Evolutionary conservation across 2,113 vertebrate species (phyloP).

Genomic region (Mirza zaza): DNA sequence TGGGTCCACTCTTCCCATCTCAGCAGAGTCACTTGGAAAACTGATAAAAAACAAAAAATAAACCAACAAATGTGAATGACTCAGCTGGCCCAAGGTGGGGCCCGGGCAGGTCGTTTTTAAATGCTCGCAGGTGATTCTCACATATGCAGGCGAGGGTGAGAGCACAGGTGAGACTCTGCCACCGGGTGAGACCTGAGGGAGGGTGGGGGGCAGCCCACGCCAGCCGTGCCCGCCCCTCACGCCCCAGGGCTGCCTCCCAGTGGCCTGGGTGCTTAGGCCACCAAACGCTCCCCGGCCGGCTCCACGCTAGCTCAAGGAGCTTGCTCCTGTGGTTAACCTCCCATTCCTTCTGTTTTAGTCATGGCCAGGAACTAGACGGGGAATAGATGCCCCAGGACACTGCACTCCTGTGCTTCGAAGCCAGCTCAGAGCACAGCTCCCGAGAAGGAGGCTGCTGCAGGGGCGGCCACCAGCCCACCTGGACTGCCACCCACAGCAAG

Average conservation of each 20-base stretch:
- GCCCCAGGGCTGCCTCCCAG: rapidly evolving
- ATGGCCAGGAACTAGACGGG: rapidly evolving
- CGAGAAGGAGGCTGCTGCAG: neutral
- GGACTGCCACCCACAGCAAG: no score
- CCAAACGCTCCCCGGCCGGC: neutral
- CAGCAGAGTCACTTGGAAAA: neutral
- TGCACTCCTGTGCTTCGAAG: neutral
- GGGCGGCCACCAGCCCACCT: no score
- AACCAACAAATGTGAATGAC: neutral
- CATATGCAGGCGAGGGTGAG: neutral
- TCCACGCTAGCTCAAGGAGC: neutral
- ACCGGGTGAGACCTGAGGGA: rapidly evolving
- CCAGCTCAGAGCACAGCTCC: neutral
- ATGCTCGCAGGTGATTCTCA: neutral
- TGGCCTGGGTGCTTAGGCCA: rapidly evolving
- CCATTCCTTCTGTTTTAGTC: rapidly evolving
- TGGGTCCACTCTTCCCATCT: neutral
- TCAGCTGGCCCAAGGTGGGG: neutral
- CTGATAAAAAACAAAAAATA: neutral
- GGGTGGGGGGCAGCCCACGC: rapidly evolving
- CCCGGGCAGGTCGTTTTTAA: neutral
- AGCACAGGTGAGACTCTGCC: neutral
- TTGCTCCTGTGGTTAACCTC: neutral
- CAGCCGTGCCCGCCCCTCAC: rapidly evolving
- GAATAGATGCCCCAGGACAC: rapidly evolving